These are phyloP conservation scores for Platanista minor DNA, from an alignment of 2,113 vertebrate genomes.

Conservation along the genomic window DNA sequence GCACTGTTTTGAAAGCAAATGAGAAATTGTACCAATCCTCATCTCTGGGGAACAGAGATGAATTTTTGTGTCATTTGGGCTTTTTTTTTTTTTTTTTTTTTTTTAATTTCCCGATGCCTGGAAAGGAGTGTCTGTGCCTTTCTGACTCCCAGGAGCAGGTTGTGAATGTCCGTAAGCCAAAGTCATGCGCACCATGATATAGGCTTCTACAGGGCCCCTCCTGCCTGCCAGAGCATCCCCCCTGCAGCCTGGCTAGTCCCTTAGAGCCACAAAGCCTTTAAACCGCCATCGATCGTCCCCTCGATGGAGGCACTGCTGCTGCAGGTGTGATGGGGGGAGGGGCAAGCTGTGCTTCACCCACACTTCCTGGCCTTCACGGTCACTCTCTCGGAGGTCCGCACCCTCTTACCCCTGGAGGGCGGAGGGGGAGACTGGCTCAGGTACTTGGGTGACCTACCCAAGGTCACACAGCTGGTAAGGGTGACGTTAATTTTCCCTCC, in stretches of 20 bases:
- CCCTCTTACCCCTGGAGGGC: neutral
- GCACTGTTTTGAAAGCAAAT: constrained; percentile 35
- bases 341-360: neutral
- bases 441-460: neutral
- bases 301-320: neutral
- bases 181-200: fast-evolving
- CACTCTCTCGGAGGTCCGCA: neutral
- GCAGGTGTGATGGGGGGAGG: neutral
- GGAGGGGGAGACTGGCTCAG: neutral
- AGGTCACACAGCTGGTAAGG: neutral
- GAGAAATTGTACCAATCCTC: neutral
- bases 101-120: neutral
- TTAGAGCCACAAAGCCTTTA: neutral
- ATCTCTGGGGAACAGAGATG: neutral
- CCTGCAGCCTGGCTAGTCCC: neutral
- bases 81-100: neutral
- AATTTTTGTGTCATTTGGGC: neutral
- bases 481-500: neutral
- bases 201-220: neutral
- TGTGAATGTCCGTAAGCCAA: neutral
- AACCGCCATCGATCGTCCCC: fast-evolving
- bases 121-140: neutral
- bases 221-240: neutral
- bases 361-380: neutral
- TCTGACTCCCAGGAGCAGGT: neutral